Conservation (phyloP, 1,140 invertebrate genomes). For the Pseudomyrmex gracilis region DNA sequence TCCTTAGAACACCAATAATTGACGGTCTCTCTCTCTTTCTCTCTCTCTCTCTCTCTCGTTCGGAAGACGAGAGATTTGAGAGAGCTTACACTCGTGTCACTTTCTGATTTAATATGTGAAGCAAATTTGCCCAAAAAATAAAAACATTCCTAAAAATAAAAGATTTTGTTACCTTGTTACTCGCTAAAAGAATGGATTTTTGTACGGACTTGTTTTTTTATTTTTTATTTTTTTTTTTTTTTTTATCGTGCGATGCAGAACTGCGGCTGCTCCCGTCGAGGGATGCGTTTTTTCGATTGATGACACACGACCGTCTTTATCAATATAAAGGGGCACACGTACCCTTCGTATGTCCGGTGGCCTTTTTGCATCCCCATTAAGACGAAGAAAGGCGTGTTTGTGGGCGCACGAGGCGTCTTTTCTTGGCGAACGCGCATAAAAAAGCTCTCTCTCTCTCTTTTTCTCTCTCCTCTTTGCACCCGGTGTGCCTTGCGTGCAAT, state of each 20-base stretch:
- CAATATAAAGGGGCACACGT: constrained; percentile 30
- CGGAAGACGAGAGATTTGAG: not conserved
- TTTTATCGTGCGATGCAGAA: not conserved
- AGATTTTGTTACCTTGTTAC: not conserved
- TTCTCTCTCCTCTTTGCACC: not conserved
- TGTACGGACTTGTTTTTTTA: not conserved
- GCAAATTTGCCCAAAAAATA: not conserved
- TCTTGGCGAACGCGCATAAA: constrained; percentile 60
- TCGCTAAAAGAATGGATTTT: not conserved
- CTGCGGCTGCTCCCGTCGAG: not conserved
- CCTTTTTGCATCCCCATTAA: constrained; percentile 55
- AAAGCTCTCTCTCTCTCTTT: constrained; percentile 41
- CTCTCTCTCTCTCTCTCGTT: not conserved
- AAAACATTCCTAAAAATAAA: not conserved
- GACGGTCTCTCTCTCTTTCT: not conserved
- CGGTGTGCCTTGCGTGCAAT: constrained; percentile 13
- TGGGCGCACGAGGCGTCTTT: constrained; percentile 56
- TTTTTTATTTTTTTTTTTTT: constrained; percentile 1
- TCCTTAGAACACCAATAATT: not conserved
- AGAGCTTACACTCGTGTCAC: not conserved
- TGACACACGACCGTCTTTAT: constrained; percentile 40
- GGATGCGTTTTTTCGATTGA: constrained; percentile 42
- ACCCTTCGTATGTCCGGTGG: constrained; percentile 25
- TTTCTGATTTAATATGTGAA: not conserved
- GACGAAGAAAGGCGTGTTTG: constrained; percentile 45